These are phyloP conservation scores for Drosophila prosaltans DNA, from an alignment of 1,140 invertebrate genomes.

Conservation along the genomic window DNA sequence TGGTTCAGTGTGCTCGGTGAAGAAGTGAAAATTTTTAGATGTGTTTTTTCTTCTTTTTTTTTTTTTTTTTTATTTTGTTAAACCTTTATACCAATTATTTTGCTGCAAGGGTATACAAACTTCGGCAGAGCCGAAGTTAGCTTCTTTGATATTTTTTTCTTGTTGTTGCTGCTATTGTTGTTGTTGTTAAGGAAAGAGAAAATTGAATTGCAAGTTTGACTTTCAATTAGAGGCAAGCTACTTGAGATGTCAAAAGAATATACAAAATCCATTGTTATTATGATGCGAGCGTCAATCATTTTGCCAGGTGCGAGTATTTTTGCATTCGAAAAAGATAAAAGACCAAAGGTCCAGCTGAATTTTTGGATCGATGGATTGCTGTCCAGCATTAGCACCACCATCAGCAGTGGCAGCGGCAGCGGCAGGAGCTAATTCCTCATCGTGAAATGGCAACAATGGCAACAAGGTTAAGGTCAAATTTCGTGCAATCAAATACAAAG, in stretches of 20 bases:
- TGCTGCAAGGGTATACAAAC: no score
- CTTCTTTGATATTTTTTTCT: no score
- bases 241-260: slow-evolving; percentile 1
- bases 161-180: neutral
- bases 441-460: slow-evolving; percentile 60
- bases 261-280: neutral
- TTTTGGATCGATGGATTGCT: slow-evolving; percentile 3
- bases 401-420: slow-evolving; percentile 48
- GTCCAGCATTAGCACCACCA: neutral
- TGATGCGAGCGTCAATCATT: slow-evolving; percentile 6
- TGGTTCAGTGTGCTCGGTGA: no score
- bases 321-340: neutral
- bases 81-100: no score
- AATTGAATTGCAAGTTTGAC: slow-evolving; percentile 48
- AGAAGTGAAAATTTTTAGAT: no score
- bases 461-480: slow-evolving; percentile 70
- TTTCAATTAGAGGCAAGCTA: slow-evolving; percentile 5
- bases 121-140: no score
- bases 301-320: slow-evolving; percentile 6
- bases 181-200: slow-evolving; percentile 23
- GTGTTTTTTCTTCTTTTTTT: slow-evolving; percentile 44
- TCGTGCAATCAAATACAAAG: slow-evolving; percentile 55
- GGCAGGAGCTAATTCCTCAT: slow-evolving; percentile 61
- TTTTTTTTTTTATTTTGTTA: slow-evolving; percentile 10
- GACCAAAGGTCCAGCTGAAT: neutral